Base-by-base conservation (phyloP, 2,113 vertebrate genomes). In the Peromyscus leucopus region DNA sequence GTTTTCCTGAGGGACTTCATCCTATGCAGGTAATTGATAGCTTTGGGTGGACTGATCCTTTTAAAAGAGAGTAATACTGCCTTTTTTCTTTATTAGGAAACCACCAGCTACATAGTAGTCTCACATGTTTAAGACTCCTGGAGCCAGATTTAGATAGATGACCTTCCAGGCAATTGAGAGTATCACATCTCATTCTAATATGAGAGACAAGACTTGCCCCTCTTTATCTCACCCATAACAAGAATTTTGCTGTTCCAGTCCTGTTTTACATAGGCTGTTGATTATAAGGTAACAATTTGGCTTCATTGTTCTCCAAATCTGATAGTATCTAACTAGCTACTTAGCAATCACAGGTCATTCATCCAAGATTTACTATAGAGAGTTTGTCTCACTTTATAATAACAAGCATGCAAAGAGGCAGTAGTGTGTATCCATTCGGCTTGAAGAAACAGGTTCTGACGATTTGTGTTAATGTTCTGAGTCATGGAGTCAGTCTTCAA, bases 341-440 rank as follows among this genome's bases (percentile, higher is more conserved):
- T 57, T 39, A 26, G 19, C 19, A 39, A 67, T 80, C 8, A 75
- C 11, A 55, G 17, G 11, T 7, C 9, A 15, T 7, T 28, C 46
- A 82, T 46, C 16, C 67, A 36, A 26, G 36, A 7, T 19, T 2
- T 80, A 36, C 65, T 48, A 3, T 2, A 39, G 39, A 12, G 39
- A 65, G 2, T 55, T 55, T 55, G 36, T 39, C 39, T 83, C 88
- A 7, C 39, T 83, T 55, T 63, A 21, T 33, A 28, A 59, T 2
- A 10, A 85, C 55, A 57, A 46, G 9, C 2, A 36, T 31, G 13
- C 39, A 65, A 24, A 48, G 2, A 42, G 8, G 5, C 16, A 19
- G 17, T 15, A 75, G 4, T 0, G 4, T 0, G 21, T 1, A 15
- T 28, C 26, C n/a, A 22, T 21, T 36, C n/a, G 75, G 19, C 65